phyloP scores from a whole-genome alignment of 1,140 invertebrate genomes.

The Drosophila sproati region DNA sequence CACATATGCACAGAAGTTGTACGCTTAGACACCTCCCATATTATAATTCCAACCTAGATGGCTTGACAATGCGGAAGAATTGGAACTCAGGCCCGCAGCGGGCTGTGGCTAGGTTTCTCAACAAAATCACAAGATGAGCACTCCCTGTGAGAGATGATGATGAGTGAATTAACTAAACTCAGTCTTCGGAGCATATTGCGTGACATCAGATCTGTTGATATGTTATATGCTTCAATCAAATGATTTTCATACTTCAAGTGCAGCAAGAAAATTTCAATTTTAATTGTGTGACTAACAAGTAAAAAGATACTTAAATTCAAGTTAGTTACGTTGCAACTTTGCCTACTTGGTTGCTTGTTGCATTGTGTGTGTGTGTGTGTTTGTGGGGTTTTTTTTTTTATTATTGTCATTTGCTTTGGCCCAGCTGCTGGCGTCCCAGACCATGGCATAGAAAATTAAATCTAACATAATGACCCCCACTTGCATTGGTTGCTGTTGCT shows the following conservation, averaged over 20 bases:
- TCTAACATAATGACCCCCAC: constrained; percentile 61
- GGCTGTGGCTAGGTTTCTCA: constrained; percentile 16
- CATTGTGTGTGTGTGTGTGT: constrained; percentile 26
- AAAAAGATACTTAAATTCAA: background rate
- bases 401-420: constrained; percentile 47
- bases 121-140: constrained; percentile 36
- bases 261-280: constrained; percentile 60
- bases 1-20: background rate
- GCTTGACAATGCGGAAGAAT: constrained; percentile 39
- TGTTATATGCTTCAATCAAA: constrained; percentile 25
- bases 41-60: constrained; percentile 1
- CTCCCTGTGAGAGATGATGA: constrained; percentile 12
- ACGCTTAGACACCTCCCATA: constrained; percentile 26
- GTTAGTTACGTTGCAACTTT: constrained; percentile 38
- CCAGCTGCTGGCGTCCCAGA: constrained; percentile 55
- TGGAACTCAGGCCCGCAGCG: constrained; percentile 3
- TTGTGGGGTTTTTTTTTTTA: constrained; percentile 28
- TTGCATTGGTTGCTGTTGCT: constrained; percentile 15
- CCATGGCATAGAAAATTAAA: constrained; percentile 74
- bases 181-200: background rate
- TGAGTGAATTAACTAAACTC: too few species aligned
- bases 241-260: constrained; percentile 33
- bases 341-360: constrained; percentile 43
- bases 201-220: constrained; percentile 5
- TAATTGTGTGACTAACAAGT: constrained; percentile 55